Percentiles rank a stretch among this genome's conserved stretches.
phyloP scores from a whole-genome alignment of 2,888 invertebrate genomes.

The Ectropis crepuscularia region DNA sequence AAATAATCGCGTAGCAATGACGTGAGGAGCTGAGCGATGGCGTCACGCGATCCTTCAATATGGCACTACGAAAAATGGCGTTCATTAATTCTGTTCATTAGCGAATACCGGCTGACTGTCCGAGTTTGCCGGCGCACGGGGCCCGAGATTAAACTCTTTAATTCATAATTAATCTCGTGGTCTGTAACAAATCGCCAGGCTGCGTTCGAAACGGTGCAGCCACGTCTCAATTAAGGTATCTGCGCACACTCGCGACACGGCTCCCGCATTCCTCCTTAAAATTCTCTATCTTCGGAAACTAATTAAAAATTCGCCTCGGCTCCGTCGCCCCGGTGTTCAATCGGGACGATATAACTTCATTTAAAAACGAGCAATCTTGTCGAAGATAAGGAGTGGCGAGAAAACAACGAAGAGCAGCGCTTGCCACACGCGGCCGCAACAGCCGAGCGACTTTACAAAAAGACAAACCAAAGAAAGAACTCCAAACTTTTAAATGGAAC shows the following conservation, averaged over 20 bases:
- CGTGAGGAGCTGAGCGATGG: slow-evolving; percentile 48
- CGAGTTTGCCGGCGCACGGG: slow-evolving; percentile 47
- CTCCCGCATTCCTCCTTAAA: slow-evolving; percentile 80
- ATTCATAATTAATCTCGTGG: slow-evolving; percentile 73
- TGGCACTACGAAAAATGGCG: slow-evolving; percentile 64
- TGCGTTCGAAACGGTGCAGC: slow-evolving; percentile 62
- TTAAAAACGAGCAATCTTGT: slow-evolving; percentile 84
- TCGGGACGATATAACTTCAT: slow-evolving; percentile 84
- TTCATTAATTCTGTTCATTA: slow-evolving; percentile 72
- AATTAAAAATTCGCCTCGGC: slow-evolving; percentile 84
- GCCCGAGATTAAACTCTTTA: slow-evolving; percentile 67
- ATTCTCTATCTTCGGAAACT: slow-evolving; percentile 84
- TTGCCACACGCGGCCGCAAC: slow-evolving; percentile 77
- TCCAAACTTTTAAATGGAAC: slow-evolving; percentile 81
- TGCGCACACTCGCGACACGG: slow-evolving; percentile 71
- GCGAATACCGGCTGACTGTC: slow-evolving; percentile 58
- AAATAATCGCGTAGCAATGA: slow-evolving; percentile 57
- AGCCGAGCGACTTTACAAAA: slow-evolving; percentile 61
- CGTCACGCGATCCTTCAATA: slow-evolving; percentile 67
- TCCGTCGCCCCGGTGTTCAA: slow-evolving; percentile 77
- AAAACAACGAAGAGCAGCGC: slow-evolving; percentile 82
- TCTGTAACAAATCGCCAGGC: slow-evolving; percentile 73
- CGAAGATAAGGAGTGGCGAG: slow-evolving; percentile 80
- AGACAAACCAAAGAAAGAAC: slow-evolving; percentile 71
- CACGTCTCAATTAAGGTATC: slow-evolving; percentile 81